These are phyloP conservation scores for Peucedramus taeniatus DNA, from an alignment of 2,113 vertebrate species.

Conservation along the genomic window DNA sequence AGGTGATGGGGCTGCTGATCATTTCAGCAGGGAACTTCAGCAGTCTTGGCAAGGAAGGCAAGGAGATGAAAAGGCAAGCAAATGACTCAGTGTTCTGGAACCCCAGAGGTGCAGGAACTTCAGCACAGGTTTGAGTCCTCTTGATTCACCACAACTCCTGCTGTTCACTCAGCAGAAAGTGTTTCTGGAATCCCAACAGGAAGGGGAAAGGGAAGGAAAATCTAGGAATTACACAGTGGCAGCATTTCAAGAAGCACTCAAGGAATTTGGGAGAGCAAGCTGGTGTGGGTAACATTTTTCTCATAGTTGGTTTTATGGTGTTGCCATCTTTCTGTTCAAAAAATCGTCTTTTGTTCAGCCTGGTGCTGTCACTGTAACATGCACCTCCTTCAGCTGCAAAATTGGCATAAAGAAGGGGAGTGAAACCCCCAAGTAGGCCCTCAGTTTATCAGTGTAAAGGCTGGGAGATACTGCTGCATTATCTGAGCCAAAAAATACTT, in stretches of 20 bases:
- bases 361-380: neutral
- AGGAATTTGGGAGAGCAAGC: neutral
- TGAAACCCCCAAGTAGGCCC: neutral
- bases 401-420: neutral
- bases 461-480: neutral
- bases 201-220: neutral
- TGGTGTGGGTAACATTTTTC: neutral
- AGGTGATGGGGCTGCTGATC: neutral
- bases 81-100: neutral
- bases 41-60: neutral
- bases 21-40: neutral
- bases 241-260: neutral
- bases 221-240: neutral
- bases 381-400: neutral
- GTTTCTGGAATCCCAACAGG: rapidly evolving
- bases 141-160: neutral
- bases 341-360: neutral
- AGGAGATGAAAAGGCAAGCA: neutral
- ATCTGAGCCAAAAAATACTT: neutral
- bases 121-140: neutral
- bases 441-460: neutral
- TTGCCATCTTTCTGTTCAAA: neutral
- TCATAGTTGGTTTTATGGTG: neutral
- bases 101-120: neutral
- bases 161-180: neutral